Conservation (phyloP, 2,113 vertebrate genomes). For the Aythya baeri region DNA sequence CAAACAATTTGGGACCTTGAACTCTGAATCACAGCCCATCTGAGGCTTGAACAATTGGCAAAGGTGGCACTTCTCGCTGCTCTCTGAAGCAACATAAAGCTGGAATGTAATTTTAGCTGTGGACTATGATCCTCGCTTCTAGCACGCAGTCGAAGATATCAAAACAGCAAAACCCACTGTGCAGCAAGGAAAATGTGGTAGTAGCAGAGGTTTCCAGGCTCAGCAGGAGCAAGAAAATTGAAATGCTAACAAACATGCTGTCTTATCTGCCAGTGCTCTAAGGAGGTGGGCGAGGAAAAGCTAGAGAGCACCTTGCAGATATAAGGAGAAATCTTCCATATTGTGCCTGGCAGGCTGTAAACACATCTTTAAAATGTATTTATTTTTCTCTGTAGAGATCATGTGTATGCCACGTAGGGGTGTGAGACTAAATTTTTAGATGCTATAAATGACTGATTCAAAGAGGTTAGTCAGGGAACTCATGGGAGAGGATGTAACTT, state of each 20-base stretch:
- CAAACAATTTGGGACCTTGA: not conserved
- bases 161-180: not conserved
- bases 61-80: not conserved
- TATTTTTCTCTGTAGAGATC: not conserved
- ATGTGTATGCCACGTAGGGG: not conserved
- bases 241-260: not conserved
- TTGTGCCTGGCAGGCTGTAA: not conserved
- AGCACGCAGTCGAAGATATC: rapidly evolving
- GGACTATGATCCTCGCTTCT: not conserved
- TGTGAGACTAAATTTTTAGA: not conserved
- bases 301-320: not conserved
- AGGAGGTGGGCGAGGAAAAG: not conserved
- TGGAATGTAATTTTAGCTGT: not conserved
- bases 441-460: not conserved
- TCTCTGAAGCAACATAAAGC: not conserved
- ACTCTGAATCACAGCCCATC: not conserved
- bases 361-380: not conserved
- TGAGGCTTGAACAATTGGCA: not conserved
- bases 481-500: not conserved
- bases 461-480: not conserved
- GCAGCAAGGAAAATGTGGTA: not conserved
- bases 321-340: not conserved
- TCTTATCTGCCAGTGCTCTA: not conserved
- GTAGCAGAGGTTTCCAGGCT: not conserved
- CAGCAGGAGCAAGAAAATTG: not conserved